A percentile compares a stretch with the other conserved stretches of the same genome.
phyloP scores from a whole-genome alignment of 2,888 invertebrate genomes.

The Phoenoteleia sp. region DNA sequence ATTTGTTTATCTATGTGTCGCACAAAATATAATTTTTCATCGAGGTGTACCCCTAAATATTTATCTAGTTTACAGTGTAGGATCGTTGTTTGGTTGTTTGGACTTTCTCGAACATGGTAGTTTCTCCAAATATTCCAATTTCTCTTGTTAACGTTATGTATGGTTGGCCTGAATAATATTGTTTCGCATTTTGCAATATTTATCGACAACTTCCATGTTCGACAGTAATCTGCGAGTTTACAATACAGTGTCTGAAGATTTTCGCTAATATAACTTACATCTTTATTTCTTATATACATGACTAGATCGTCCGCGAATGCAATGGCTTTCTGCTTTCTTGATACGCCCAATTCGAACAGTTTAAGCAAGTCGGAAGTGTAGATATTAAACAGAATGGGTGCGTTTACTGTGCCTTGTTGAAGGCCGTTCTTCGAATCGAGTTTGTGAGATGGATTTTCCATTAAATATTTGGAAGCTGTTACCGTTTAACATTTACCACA shows the following conservation, averaged over 20 bases:
- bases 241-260: conserved; percentile 21
- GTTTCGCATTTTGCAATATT: conserved; percentile 69
- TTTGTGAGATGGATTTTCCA: no score
- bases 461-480: no score
- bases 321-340: conserved; percentile 1
- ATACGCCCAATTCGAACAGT: no score
- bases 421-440: not conserved
- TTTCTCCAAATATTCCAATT: conserved; percentile 17
- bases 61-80: no score
- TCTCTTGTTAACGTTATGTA: not conserved
- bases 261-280: not conserved
- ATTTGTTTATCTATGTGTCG: conserved; percentile 41
- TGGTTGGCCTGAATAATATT: conserved; percentile 55
- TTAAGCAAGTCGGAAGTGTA: not conserved
- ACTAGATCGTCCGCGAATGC: conserved; percentile 62
- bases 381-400: not conserved
- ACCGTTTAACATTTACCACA: no score
- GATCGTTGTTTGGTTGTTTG: not conserved
- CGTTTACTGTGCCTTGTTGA: not conserved
- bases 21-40: conserved; percentile 46
- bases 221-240: conserved; percentile 30
- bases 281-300: conserved; percentile 11
- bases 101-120: conserved; percentile 20
- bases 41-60: conserved; percentile 59
- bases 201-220: conserved; percentile 64